Evolutionary conservation across 2,113 vertebrate species (phyloP), one percentile per base, ranked within the genome.

Genomic region (Lampris megalopsis): DNA sequence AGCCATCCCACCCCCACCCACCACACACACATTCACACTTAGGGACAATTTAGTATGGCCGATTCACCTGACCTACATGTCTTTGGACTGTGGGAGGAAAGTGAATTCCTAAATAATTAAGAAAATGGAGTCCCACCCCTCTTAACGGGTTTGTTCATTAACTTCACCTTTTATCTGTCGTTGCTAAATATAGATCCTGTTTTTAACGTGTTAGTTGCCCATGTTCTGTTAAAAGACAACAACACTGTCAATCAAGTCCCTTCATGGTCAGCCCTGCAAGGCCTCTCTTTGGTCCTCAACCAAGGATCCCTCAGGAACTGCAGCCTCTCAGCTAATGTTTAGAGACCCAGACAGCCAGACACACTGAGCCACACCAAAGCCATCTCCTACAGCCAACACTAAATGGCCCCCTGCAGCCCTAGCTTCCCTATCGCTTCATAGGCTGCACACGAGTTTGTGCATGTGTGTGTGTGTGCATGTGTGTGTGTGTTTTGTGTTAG

Each of bases 351-450:
- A 5, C 10, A 61, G 24, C 24, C 24, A 24, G 24, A 24, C 48
- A 37, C 13, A 70, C 42, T 61, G 37, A 53, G 38, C 35, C 38
- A 45, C 41, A 45, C 9, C 60, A 62, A 62, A 45, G 13, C 40
- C 41, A 9, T 53, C 6, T 56, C 59, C 52, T 61, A 24, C 43
- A 63, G 47, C 9, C 2, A 52, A 24, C 4, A 4, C 62, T 63
- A n/a, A 61, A 57, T 66, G 61, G 41, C 76, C 13, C 65, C 45
- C 64, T 52, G 48, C n/a, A 76, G 42, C 36, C 5, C n/a, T 71
- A 42, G 3, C 9, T 49, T 1, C 36, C 36, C 35, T 9, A 41
- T 73, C 49, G 56, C 60, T 62, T 68, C 24, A 62, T 65, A 3
- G 13, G 11, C 6, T 11, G 13, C n/a, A 11, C 9, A 42, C n/a